phyloP scores from a whole-genome alignment of 92 coral and sea anemone genomes.

The Meandrina meandrites region DNA sequence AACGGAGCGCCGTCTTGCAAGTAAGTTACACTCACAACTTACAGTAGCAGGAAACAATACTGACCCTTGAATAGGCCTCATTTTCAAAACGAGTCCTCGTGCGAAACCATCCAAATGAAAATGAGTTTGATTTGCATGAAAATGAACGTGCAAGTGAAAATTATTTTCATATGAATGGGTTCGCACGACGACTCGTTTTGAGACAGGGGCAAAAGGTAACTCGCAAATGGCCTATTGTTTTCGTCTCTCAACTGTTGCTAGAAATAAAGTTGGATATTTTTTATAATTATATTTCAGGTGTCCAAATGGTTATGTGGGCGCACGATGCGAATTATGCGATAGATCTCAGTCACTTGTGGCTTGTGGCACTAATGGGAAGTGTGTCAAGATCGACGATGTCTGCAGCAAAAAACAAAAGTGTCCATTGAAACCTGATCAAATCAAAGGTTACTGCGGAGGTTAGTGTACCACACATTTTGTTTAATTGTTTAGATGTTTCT shows the following conservation, averaged over 20 bases:
- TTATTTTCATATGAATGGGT: too few species aligned
- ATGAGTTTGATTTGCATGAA: too few species aligned
- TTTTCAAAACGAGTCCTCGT: too few species aligned
- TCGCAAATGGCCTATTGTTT: too few species aligned
- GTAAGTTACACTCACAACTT: conserved; percentile 46
- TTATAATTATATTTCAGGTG: conserved; percentile 49
- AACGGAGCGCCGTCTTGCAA: conserved; percentile 51
- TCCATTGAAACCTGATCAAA: neutral
- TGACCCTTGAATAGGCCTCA: too few species aligned
- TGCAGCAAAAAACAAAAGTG: conserved; percentile 36
- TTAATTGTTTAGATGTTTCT: too few species aligned
- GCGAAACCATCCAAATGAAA: too few species aligned
- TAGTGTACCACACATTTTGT: neutral
- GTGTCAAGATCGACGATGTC: conserved; percentile 29
- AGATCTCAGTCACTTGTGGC: conserved; percentile 13
- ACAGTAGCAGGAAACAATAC: too few species aligned
- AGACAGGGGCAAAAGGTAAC: too few species aligned
- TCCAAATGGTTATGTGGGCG: conserved; percentile 48
- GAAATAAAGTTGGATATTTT: neutral
- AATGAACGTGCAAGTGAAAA: too few species aligned
- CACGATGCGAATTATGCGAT: conserved; percentile 42
- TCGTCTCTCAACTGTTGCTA: neutral
- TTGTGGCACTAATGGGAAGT: conserved; percentile 29
- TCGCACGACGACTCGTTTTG: too few species aligned
- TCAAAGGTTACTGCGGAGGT: conserved; percentile 58